phyloP scores from a whole-genome alignment of 2,797 vertebrate genomes.

The Sparus aurata region DNA sequence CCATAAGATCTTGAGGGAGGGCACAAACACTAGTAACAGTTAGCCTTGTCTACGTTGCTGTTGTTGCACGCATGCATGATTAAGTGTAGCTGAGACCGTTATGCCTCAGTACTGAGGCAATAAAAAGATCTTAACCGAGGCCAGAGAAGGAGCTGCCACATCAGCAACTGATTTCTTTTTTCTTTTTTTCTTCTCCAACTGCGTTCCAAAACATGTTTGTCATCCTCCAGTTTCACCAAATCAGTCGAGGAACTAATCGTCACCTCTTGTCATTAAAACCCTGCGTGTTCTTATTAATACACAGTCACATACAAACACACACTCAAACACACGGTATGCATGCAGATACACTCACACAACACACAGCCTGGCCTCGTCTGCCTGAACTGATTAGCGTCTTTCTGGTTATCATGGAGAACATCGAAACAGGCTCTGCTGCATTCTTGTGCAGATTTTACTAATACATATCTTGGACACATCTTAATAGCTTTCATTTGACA shows the following conservation, averaged over 20 bases:
- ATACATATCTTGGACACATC: slow-evolving; percentile 17
- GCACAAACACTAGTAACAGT: slow-evolving; percentile 38
- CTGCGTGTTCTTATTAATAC: slow-evolving; percentile 17
- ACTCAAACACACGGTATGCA: slow-evolving; percentile 31
- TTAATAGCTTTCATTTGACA: slow-evolving; percentile 29
- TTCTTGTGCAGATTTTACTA: slow-evolving; percentile 52
- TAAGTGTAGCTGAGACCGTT: slow-evolving; percentile 50
- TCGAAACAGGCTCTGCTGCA: slow-evolving; percentile 26
- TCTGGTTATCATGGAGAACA: slow-evolving; percentile 42
- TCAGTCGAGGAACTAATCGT: slow-evolving; percentile 42
- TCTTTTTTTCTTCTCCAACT: slow-evolving; percentile 26
- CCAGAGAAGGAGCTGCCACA: slow-evolving; percentile 59
- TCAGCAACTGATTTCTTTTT: slow-evolving; percentile 45
- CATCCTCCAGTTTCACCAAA: slow-evolving; percentile 53
- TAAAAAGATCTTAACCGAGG: slow-evolving; percentile 51
- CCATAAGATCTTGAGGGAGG: slow-evolving; percentile 24
- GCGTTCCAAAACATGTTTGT: slow-evolving; percentile 49
- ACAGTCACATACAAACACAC: slow-evolving; percentile 19
- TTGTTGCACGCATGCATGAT: slow-evolving; percentile 58
- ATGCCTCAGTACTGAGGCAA: slow-evolving; percentile 53
- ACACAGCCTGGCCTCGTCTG: slow-evolving; percentile 28
- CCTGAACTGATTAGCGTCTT: slow-evolving; percentile 50
- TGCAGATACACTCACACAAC: slow-evolving; percentile 46
- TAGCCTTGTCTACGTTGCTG: slow-evolving; percentile 37
- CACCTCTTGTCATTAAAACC: slow-evolving; percentile 42